phyloP scores from a whole-genome alignment of 2,888 invertebrate species.

The Corythucha ciliata region DNA sequence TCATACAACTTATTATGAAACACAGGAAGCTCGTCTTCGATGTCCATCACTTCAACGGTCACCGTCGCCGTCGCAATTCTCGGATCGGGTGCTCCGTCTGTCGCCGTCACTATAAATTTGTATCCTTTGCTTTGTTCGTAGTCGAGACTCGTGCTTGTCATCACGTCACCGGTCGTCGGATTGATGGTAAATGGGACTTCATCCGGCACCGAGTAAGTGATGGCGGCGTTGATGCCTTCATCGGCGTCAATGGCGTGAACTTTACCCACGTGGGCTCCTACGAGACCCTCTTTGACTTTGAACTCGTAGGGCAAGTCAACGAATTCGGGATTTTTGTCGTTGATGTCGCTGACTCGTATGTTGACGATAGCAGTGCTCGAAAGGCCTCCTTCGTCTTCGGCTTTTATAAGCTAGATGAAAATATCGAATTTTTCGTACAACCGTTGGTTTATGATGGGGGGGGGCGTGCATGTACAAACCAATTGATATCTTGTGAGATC shows the following conservation, averaged over 20 bases:
- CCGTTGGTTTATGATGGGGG: not conserved
- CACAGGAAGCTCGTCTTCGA: conserved; percentile 72
- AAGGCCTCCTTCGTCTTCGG: conserved; percentile 75
- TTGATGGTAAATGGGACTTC: conserved; percentile 73
- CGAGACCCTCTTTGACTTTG: conserved; percentile 64
- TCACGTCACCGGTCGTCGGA: conserved; percentile 66
- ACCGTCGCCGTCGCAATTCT: conserved; percentile 80
- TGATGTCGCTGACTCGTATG: conserved; percentile 81
- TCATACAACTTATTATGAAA: conserved; percentile 65
- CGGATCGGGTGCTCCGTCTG: conserved; percentile 76
- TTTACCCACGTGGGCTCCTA: conserved; percentile 54
- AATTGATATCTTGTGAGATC: conserved; percentile 79
- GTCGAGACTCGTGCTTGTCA: conserved; percentile 63
- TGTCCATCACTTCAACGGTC: conserved; percentile 66
- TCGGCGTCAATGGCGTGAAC: conserved; percentile 80
- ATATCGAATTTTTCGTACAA: conserved; percentile 32
- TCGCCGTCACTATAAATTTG: conserved; percentile 77
- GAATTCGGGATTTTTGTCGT: conserved; percentile 85
- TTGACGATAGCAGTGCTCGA: conserved; percentile 76
- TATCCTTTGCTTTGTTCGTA: conserved; percentile 72
- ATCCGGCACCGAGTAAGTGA: conserved; percentile 68
- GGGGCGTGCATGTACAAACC: conserved; percentile 45
- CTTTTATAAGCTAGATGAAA: conserved; percentile 68
- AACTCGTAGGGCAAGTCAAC: conserved; percentile 72
- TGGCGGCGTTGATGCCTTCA: conserved; percentile 71